Evolutionary conservation across 2,888 invertebrate genomes (phyloP).

Genomic region (Pocota personata): DNA sequence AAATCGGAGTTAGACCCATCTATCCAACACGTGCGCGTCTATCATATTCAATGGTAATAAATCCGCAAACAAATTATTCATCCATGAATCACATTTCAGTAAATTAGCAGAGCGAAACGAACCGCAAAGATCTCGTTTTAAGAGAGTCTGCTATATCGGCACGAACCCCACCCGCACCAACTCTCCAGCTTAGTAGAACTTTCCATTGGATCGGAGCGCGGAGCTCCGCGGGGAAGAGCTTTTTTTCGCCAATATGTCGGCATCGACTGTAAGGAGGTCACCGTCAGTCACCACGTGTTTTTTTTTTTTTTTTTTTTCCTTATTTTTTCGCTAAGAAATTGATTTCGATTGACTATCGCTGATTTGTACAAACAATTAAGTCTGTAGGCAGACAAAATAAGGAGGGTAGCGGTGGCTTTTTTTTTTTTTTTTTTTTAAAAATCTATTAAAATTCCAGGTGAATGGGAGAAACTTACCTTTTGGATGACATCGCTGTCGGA

Average conservation of each 20-base stretch:
- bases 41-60: slow-evolving; percentile 15
- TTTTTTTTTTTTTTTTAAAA: too few relatives aligned
- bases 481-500: slow-evolving; percentile 85
- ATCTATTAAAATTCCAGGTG: too few relatives aligned
- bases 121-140: slow-evolving; percentile 1
- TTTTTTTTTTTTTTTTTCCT: slow-evolving; percentile 25
- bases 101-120: slow-evolving; percentile 29
- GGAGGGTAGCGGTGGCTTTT: too few relatives aligned
- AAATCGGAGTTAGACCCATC: background rate
- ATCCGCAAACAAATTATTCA: slow-evolving; percentile 5
- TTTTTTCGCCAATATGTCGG: slow-evolving; percentile 63
- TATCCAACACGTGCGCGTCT: slow-evolving; percentile 56
- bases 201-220: slow-evolving; percentile 29
- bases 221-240: slow-evolving; percentile 27
- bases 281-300: slow-evolving; percentile 63
- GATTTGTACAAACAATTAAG: background rate
- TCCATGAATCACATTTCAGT: slow-evolving; percentile 49
- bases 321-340: slow-evolving; percentile 1
- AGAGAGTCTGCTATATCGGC: background rate
- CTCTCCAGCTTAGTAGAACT: slow-evolving; percentile 12
- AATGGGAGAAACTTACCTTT: slow-evolving; percentile 83
- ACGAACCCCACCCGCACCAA: slow-evolving; percentile 36
- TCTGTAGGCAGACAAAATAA: too few relatives aligned
- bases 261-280: slow-evolving; percentile 44
- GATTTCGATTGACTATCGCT: background rate